Percentiles rank a stretch among this genome's conserved stretches.
Conservation (phyloP, 2,888 invertebrate genomes). For the Euphydryas editha region DNA sequence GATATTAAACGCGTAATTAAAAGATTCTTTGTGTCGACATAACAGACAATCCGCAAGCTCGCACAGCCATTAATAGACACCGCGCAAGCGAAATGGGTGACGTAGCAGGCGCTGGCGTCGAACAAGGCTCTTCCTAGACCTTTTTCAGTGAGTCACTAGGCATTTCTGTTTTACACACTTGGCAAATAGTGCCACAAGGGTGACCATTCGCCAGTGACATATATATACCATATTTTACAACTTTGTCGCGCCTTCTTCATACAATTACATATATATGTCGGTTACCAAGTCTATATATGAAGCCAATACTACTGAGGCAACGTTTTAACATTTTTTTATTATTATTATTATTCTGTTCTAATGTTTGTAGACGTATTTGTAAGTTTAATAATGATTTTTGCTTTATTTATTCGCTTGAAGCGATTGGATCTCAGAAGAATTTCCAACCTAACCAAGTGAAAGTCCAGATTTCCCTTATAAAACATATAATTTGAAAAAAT, state of each 20-base stretch:
- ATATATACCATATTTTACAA: constrained; percentile 12
- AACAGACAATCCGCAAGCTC: constrained; percentile 41
- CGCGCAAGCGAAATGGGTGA: constrained; percentile 40
- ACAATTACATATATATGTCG: neutral
- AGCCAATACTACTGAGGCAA: no score
- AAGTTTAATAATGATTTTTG: neutral
- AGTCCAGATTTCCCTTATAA: no score
- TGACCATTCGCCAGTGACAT: constrained; percentile 19
- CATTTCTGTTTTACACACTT: constrained; percentile 29
- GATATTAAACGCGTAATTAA: constrained; percentile 3
- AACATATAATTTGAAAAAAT: no score
- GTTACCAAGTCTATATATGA: neutral
- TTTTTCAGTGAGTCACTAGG: constrained; percentile 48
- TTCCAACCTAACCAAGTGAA: neutral
- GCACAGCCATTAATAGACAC: constrained; percentile 48
- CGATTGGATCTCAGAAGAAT: neutral
- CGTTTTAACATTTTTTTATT: no score
- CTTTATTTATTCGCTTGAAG: neutral
- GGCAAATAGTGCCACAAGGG: constrained; percentile 23
- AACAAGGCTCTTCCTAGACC: constrained; percentile 56
- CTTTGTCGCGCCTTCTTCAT: neutral
- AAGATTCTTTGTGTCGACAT: constrained; percentile 30
- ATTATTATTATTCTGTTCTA: neutral
- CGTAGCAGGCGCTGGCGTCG: constrained; percentile 31
- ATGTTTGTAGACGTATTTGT: neutral